Evolutionary conservation across 2,888 invertebrate genomes (phyloP), one percentile per base, ranked within the genome.

Genomic region (Xanthia togata): DNA sequence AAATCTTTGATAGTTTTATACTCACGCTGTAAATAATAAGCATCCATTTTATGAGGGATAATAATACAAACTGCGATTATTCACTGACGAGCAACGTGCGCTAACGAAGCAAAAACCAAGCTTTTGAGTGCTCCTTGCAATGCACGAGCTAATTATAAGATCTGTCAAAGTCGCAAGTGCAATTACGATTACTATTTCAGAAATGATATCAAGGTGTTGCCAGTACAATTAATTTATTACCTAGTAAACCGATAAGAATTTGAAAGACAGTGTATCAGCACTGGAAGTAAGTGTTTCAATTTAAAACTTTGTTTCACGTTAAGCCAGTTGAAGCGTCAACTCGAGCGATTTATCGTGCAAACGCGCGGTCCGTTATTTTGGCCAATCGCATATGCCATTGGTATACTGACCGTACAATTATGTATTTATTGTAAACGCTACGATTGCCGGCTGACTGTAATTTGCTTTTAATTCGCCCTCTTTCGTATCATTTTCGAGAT

Each of bases 341-440:
- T 81, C 81, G 79, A 77, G 47, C 85, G 91, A 93, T 93, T 93
- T 93, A 93, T 94, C 89, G 88, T 90, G 82, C 91, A 89, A 91
- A 93, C 91, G 89, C 91, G 92, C 90, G 90, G 89, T 89, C 94
- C 92, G 94, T 94, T 94, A 95, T 95, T 94, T 94, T 87, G 91
- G 88, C 93, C 93, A 95, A 93, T 93, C 93, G 93, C 91, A 95
- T 94, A 94, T 95, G 94, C 94, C 94, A 95, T 94, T 95, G 93
- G 95, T 94, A 95, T 94, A 93, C 96, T 94, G 94, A 91, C 93
- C 94, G 91, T 96, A 94, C 96, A 96, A 97, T 97, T 96, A 96
- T 96, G 97, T 96, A 95, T 97, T 97, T 97, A 97, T 96, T 96
- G 96, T 96, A 96, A 97, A 96, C 95, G 97, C 93, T 92, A 95